These are phyloP conservation scores for Halcyon malimbica DNA, from an alignment of 2,113 vertebrate genomes.

Conservation along the genomic window DNA sequence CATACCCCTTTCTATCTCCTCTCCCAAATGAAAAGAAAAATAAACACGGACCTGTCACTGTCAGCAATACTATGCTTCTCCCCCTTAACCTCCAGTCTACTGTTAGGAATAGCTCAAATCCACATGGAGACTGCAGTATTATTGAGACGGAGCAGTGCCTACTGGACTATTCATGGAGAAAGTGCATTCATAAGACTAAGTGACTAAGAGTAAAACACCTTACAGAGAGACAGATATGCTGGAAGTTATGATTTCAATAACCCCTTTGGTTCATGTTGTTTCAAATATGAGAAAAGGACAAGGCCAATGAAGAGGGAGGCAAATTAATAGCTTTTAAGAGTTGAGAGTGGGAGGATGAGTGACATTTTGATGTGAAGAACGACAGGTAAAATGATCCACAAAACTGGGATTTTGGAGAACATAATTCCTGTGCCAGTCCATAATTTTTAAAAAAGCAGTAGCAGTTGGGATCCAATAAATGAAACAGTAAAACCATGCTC, in stretches of 20 bases:
- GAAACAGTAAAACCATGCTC: background rate
- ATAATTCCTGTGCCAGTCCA: slow-evolving; percentile 15
- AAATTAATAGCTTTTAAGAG: slow-evolving; percentile 49
- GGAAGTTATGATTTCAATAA: background rate
- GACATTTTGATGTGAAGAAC: slow-evolving; percentile 31
- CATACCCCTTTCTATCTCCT: background rate
- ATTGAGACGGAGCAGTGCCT: background rate
- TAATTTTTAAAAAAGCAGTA: background rate
- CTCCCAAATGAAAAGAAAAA: background rate
- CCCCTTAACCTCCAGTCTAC: background rate
- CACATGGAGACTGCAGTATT: background rate
- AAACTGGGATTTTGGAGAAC: slow-evolving; percentile 38
- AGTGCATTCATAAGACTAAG: background rate
- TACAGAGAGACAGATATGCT: background rate
- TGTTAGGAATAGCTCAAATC: background rate
- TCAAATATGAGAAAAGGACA: slow-evolving; percentile 6
- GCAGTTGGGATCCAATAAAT: background rate
- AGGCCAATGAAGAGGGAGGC: background rate
- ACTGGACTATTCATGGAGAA: background rate
- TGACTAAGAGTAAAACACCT: background rate
- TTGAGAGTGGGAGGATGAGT: slow-evolving; percentile 14
- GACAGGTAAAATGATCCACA: slow-evolving; percentile 40
- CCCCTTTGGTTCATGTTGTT: background rate
- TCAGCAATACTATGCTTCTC: background rate
- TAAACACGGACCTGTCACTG: background rate